Percentiles rank a stretch among this genome's conserved stretches.
Conservation (phyloP, 1,140 invertebrate genomes). For the Drosophila elegans region DNA sequence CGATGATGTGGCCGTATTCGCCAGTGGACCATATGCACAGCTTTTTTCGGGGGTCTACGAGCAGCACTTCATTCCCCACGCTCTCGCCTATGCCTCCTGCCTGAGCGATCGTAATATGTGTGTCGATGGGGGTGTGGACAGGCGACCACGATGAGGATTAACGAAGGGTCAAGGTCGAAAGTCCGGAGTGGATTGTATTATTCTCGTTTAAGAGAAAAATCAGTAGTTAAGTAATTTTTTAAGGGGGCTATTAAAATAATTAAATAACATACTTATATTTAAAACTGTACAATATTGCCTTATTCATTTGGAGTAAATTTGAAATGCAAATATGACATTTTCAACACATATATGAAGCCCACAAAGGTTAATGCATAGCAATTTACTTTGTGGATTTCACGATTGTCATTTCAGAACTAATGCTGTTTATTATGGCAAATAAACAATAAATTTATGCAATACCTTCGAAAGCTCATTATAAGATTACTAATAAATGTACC, state of each 20-base stretch:
- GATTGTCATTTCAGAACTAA: too few species aligned
- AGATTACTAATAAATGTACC: too few species aligned
- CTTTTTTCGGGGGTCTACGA: conserved; percentile 89
- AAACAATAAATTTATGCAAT: too few species aligned
- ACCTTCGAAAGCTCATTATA: too few species aligned
- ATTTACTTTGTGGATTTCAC: too few species aligned
- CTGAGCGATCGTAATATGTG: conserved; percentile 85
- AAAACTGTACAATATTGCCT: neutral
- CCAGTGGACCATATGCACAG: conserved; percentile 88
- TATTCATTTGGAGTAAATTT: neutral
- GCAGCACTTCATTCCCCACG: conserved; percentile 89
- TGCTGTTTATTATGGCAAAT: too few species aligned
- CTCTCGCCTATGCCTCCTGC: conserved; percentile 89
- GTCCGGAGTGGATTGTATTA: conserved; percentile 23
- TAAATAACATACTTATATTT: neutral
- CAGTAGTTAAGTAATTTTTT: conserved; percentile 13
- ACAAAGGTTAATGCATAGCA: too few species aligned
- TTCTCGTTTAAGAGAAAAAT: conserved; percentile 32
- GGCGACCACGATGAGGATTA: conserved; percentile 32
- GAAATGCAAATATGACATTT: neutral
- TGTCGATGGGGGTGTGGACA: conserved; percentile 42
- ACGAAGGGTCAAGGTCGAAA: neutral
- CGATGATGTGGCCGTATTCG: conserved; percentile 88
- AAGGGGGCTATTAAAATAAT: conserved; percentile 14
- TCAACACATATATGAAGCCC: too few species aligned